A percentile compares a stretch with the other conserved stretches of the same genome.
Evolutionary conservation across 2,797 vertebrate species (phyloP).

Genomic region (Pelochelys cantorii): DNA sequence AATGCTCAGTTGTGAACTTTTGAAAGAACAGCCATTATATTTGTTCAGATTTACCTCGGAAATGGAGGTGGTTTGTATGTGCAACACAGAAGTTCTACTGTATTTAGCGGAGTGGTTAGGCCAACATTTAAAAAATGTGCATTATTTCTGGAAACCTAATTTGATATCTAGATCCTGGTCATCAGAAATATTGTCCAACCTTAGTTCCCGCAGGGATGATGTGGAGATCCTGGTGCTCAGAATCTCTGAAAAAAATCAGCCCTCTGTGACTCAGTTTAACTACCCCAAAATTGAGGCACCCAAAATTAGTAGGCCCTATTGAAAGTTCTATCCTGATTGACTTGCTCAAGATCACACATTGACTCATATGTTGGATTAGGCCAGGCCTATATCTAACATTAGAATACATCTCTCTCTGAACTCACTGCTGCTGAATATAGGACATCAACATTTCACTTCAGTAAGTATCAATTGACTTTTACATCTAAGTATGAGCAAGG

Average conservation of each 20-base stretch:
- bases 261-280: neutral
- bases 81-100: no score
- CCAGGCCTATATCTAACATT: neutral
- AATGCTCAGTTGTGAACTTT: no score
- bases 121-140: neutral
- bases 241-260: neutral
- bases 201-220: neutral
- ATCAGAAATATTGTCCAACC: neutral
- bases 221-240: neutral
- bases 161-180: neutral
- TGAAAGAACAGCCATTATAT: no score
- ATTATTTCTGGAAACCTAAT: neutral
- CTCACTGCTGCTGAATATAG: no score
- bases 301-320: no score
- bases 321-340: no score
- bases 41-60: no score
- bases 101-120: neutral
- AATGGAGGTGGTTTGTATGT: no score
- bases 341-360: neutral
- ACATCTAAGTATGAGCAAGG: no score
- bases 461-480: no score
- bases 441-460: no score
- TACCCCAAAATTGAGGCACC: neutral
- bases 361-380: neutral
- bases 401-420: neutral